Evolutionary conservation across 2,797 vertebrate genomes (phyloP), one percentile per base, ranked within the genome.

Genomic region (Xenops minutus): DNA sequence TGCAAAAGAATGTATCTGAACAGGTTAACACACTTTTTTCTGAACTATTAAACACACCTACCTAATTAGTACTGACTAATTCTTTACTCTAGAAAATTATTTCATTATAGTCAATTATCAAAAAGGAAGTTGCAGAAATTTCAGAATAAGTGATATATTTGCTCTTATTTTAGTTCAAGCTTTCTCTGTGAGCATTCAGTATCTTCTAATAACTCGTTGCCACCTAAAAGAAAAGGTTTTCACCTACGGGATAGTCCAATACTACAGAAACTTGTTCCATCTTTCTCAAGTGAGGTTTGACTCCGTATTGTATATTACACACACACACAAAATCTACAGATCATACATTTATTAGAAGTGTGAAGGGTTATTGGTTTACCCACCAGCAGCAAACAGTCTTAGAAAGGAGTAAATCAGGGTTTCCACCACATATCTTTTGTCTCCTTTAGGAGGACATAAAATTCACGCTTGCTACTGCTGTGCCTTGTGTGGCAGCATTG

Each of bases 401-500:
- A 34, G 22, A 77, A 32, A 80, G 30, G 5, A 64, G 44, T 9
- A 89, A 89, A 81, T 69, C 6, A 78, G 26, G 15, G 19, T 58
- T 85, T 68, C 1, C 1, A 19, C 64, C 44, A 61, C 5, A 15
- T 52, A 15, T 21, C 12, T 76, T 55, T 36, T 63, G 34, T 64
- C 32, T 84, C 19, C 46, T 54, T 89, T 63, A 85, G 49, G 29
- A 66, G 22, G 24, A 74, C 29, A n/a, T 11, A 66, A 83, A 73
- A 80, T 22, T 72, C 68, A 74, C 3, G 2, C 12, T 51, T 51
- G 49, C 2, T 23, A 66, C 37, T 2, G 2, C 22, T 62, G 29
- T 1, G 2, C 34, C 26, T 34, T 52, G 11, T 56, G 30, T 0
- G 0, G 34, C 27, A 76, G 37, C 64, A 72, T 9, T 32, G 34